phyloP scores from a whole-genome alignment of 35 echinoderm and acorn worm species.

The Diadema setosum region DNA sequence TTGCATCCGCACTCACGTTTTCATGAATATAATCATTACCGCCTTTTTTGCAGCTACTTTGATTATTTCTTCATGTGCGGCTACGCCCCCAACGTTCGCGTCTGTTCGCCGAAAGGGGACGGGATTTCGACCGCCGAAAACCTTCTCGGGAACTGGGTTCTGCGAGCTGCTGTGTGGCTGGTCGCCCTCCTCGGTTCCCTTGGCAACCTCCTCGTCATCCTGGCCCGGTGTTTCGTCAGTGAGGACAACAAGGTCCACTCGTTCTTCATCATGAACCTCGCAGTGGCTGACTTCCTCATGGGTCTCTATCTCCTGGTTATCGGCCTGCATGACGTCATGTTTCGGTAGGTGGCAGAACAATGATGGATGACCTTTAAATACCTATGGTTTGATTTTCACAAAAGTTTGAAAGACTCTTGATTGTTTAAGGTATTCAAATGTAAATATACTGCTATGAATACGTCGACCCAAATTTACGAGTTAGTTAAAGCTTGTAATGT shows the following conservation, averaged over 20 bases:
- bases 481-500: too few species aligned
- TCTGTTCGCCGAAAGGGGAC: slow-evolving; percentile 71
- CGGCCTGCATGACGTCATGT: slow-evolving; percentile 80
- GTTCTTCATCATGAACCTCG: slow-evolving; percentile 95
- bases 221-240: slow-evolving; percentile 74
- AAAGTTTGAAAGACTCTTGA: too few species aligned
- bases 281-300: slow-evolving; percentile 91
- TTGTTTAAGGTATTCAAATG: too few species aligned
- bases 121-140: slow-evolving; percentile 78
- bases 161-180: slow-evolving; percentile 83
- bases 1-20: neutral
- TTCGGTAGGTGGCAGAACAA: neutral
- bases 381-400: too few species aligned
- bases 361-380: too few species aligned
- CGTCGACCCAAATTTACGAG: too few species aligned
- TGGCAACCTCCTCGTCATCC: slow-evolving; percentile 76
- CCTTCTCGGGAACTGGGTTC: slow-evolving; percentile 64
- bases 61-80: slow-evolving; percentile 94
- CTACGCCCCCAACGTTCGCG: slow-evolving; percentile 74
- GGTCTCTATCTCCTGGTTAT: slow-evolving; percentile 89
- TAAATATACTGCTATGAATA: too few species aligned
- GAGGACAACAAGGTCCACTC: slow-evolving; percentile 91
- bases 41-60: slow-evolving; percentile 76
- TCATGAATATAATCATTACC: too few species aligned
- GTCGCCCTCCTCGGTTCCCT: slow-evolving; percentile 74